Conservation (phyloP, 2,888 invertebrate species). For the Nysson spinosus region DNA sequence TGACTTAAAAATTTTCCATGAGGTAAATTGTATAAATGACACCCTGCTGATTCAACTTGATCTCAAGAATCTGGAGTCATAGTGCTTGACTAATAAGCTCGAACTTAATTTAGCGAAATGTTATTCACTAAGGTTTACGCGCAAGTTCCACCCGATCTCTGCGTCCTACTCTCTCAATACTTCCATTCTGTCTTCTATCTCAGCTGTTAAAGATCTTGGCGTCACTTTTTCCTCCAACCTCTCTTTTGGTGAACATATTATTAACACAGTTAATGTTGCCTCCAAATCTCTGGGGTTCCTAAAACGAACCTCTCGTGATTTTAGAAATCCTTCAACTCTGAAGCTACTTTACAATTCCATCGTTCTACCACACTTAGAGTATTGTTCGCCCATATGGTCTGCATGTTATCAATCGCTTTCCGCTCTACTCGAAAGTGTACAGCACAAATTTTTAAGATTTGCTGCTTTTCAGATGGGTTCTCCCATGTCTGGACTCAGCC, state of each 20-base stretch:
- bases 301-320: background rate
- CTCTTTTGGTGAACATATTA: background rate
- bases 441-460: no score
- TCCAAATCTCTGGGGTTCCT: background rate
- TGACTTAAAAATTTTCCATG: background rate
- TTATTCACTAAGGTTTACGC: background rate
- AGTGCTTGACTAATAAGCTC: background rate
- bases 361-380: background rate
- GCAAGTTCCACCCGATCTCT: background rate
- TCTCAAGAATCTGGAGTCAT: background rate
- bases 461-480: no score
- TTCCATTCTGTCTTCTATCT: background rate
- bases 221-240: background rate
- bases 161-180: background rate
- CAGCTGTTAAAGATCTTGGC: background rate
- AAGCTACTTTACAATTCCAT: background rate
- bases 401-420: background rate
- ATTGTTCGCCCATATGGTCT: background rate
- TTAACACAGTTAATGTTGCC: background rate
- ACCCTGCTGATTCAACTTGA: background rate
- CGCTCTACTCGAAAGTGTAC: background rate
- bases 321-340: background rate
- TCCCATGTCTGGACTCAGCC: no score
- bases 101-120: background rate
- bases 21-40: background rate